Base-by-base conservation (phyloP, 2,113 vertebrate genomes). In the Verasper variegatus region DNA sequence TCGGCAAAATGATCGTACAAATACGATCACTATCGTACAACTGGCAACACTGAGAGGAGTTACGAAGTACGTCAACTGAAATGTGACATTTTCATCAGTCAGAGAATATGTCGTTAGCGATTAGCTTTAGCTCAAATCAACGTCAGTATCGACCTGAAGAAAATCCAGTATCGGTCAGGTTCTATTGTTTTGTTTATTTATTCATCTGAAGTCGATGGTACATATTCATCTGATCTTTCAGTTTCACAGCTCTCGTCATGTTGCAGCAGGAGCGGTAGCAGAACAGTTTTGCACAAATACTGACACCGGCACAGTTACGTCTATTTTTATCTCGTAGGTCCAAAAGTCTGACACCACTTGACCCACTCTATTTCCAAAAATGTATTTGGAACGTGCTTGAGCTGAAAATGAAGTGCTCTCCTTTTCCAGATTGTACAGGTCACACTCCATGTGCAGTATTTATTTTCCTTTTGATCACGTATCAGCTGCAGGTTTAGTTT, bases 281-380 rank as follows among this genome's bases (percentile, higher is more conserved):
- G 74, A 74, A 77, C 52, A 2, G 42, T 77, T 83, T 89, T 81
- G 85, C 79, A 81, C 74, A 86, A 52, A 65, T 24, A 23, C 58
- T 6, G 12, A 49, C 45, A 13, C 20, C 3, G 37, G 31, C 23
- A 42, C 12, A 70, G n/a, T 65, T 13, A 6, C 7, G 47, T 73
- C 68, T 71, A 11, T 72, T 31, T 24, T 45, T 59, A 5, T 27
- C 59, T 24, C 23, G 20, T 45, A 12, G 58, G 58, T 31, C 27
- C n/a, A 13, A 8, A 20, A 63, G 35, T 24, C 61, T 23, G 60
- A 14, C 17, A 20, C 59, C 17, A 5, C 31, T 14, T 21, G 20
- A 42, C 61, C 61, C 20, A 5, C 27, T 63, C 20, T 23, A 13
- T 63, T 42, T 21, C 24, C 8, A 27, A 18, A 13, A n/a, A 56